Conservation (phyloP, 2,888 invertebrate genomes). For the Brachypterus glaber region DNA sequence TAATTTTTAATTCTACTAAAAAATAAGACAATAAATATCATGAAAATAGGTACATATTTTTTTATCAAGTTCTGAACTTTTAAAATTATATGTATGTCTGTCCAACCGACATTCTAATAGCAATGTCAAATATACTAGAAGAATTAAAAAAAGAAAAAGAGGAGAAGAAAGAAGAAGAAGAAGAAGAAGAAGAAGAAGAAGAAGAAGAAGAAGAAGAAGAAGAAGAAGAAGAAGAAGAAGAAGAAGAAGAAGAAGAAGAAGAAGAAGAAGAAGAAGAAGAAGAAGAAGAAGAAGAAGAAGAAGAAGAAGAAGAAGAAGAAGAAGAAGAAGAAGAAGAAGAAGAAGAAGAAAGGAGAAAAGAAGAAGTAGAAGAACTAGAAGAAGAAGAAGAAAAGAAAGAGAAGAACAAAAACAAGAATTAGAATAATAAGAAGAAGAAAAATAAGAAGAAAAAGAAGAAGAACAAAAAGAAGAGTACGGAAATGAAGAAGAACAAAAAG, state of each 20-base stretch:
- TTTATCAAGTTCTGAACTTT: no score
- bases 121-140: no score
- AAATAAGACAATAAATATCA: no score
- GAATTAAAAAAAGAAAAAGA: no score
- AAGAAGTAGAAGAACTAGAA: neutral
- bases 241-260: neutral
- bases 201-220: neutral
- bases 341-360: neutral
- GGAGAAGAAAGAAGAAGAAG: neutral
- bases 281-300: neutral
- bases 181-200: conserved; percentile 1
- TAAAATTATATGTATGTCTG: no score
- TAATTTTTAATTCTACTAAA: no score
- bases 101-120: no score
- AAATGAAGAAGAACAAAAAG: neutral
- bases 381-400: neutral
- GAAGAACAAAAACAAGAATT: no score
- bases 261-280: neutral
- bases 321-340: no score
- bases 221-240: neutral
- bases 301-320: neutral
- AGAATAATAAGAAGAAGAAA: neutral
- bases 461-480: no score
- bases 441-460: neutral
- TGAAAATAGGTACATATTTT: no score